Conservation (phyloP, 2,888 invertebrate genomes). For the Drosophila yooni region DNA sequence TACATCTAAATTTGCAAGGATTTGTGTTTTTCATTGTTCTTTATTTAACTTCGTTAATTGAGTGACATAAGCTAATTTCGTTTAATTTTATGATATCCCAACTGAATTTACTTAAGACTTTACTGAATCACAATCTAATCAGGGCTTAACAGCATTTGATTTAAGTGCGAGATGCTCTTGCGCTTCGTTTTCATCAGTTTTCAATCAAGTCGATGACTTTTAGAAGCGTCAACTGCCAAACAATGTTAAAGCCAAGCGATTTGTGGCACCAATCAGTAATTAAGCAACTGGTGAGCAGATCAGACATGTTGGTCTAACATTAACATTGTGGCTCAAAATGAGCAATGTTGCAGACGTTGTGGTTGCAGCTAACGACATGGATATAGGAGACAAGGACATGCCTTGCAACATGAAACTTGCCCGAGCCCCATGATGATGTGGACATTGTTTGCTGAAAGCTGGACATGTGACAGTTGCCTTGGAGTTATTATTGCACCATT, state of each 20-base stretch:
- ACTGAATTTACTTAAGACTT: background rate
- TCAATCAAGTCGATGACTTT: slow-evolving; percentile 34
- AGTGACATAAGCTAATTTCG: background rate
- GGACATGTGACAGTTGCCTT: slow-evolving; percentile 49
- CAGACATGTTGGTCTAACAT: slow-evolving; percentile 1
- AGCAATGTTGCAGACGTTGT: slow-evolving; percentile 9
- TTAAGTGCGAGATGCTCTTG: too few relatives aligned
- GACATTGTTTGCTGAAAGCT: slow-evolving; percentile 38
- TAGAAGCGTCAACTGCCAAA: slow-evolving; percentile 8
- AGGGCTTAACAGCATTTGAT: background rate
- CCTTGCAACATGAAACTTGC: background rate
- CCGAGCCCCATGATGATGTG: slow-evolving; percentile 13
- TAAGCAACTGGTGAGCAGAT: slow-evolving; percentile 38
- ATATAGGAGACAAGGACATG: slow-evolving; percentile 25
- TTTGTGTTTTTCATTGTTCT: background rate
- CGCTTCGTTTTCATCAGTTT: too few relatives aligned
- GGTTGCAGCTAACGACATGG: slow-evolving; percentile 23
- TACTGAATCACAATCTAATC: background rate
- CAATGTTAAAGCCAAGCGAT: slow-evolving; percentile 31
- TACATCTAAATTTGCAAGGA: background rate
- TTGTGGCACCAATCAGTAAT: slow-evolving; percentile 51
- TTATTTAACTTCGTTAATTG: background rate
- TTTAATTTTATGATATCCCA: background rate
- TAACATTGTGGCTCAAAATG: slow-evolving; percentile 17
- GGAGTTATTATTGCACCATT: slow-evolving; percentile 80